A percentile compares a stretch with the other conserved stretches of the same genome.
These are phyloP conservation scores for Megaleporinus macrocephalus DNA, from an alignment of 2,113 vertebrate species.

Conservation along the genomic window DNA sequence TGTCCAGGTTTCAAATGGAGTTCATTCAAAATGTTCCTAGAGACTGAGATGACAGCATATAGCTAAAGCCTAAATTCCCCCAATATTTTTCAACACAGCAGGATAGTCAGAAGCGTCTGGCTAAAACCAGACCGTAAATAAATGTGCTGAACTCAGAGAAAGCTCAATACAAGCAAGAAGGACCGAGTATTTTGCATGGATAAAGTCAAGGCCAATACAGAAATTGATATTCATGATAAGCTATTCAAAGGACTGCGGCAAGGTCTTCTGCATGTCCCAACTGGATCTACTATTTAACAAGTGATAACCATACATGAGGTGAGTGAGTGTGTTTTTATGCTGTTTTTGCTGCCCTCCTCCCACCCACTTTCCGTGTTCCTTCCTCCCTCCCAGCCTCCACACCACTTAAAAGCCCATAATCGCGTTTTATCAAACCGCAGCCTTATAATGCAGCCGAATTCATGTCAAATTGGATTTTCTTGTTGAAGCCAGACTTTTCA, in stretches of 20 bases:
- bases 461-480: neutral
- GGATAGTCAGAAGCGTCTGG: neutral
- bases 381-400: neutral
- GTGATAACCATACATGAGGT: neutral
- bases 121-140: neutral
- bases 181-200: conserved; percentile 4
- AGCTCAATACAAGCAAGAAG: neutral
- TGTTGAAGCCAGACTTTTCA: neutral
- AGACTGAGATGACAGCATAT: too few relatives aligned
- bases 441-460: neutral
- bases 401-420: conserved; percentile 4
- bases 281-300: neutral
- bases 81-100: neutral
- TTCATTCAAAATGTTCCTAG: too few relatives aligned
- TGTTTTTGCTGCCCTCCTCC: neutral
- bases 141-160: neutral
- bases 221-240: conserved; percentile 28
- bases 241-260: conserved; percentile 1
- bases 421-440: conserved; percentile 14
- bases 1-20: too few relatives aligned
- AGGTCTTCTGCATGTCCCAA: conserved; percentile 1
- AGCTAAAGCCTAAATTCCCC: too few relatives aligned
- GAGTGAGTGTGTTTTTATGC: neutral
- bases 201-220: neutral
- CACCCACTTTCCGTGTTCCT: neutral